Evolutionary conservation across 2,113 vertebrate species (phyloP), one percentile per base, ranked within the genome.

Genomic region (Notothenia rossii): DNA sequence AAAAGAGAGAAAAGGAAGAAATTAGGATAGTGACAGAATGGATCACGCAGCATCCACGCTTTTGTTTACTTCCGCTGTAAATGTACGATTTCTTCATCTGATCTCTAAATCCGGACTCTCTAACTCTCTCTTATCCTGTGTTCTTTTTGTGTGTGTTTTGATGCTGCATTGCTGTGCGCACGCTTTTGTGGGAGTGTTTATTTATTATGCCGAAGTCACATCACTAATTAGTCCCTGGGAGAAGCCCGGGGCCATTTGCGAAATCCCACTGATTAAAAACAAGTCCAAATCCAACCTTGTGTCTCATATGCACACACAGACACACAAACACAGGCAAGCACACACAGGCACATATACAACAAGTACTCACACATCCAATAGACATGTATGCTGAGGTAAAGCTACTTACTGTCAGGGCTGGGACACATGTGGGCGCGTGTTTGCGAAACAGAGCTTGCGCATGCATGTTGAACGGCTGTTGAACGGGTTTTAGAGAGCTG

Each of bases 201-300:
- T 94, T 94, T 94, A 91, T 94, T 92, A 88, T 88, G 82, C 90
- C 54, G 74, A 88, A 94, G 92, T 92, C 94, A 94, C 93, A 94
- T 94, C 89, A 81, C 93, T 94, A 95, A 95, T 95, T 94, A 94
- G 94, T 94, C 94, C 94, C 93, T 91, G 86, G 94, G 93, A 94
- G 93, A 91, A 94, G 89, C 93, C 88, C 48, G 89, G 88, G 93
- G 93, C 91, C 90, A 92, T 92, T 94, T 94, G 90, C 90, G 91
- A 92, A 94, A 92, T 93, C 94, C 92, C 89, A 91, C 92, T 93
- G 92, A 95, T 94, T 94, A 94, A 94, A 93, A 95, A 93, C 90
- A 95, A 93, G 91, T 86, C 89, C 85, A 90, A 90, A 91, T 93
- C 91, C 89, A 93, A 91, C 88, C 85, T 88, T 87, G 92, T 88